Conservation (phyloP, 2,113 vertebrate genomes). For the Callipepla californica region DNA sequence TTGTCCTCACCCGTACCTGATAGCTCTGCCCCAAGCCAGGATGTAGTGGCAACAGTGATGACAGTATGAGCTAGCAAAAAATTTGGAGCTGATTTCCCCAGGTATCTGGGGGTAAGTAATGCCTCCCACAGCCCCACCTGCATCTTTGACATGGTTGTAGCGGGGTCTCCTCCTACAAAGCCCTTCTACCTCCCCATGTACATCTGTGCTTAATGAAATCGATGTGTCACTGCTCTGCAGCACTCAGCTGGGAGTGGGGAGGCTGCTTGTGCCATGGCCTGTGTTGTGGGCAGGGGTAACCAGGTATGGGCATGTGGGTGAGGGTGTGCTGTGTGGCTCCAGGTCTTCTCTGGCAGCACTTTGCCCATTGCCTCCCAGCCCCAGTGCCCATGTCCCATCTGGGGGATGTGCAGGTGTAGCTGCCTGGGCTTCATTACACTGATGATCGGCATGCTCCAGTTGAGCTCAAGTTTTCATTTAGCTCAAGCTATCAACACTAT, state of each 20-base stretch:
- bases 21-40: neutral
- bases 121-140: rapidly evolving
- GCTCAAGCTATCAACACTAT: neutral
- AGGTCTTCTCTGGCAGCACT: neutral
- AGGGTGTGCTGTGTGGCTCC: neutral
- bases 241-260: rapidly evolving
- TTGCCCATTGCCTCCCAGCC: neutral
- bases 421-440: neutral
- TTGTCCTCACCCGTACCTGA: neutral
- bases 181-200: neutral
- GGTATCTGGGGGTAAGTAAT: rapidly evolving
- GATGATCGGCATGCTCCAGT: neutral
- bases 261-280: neutral
- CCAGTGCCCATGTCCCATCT: rapidly evolving
- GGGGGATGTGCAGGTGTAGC: rapidly evolving
- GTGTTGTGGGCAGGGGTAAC: neutral
- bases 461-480: neutral
- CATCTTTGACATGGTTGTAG: rapidly evolving
- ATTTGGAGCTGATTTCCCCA: neutral
- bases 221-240: neutral
- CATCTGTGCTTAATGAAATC: neutral
- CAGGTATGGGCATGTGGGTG: rapidly evolving
- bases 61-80: neutral
- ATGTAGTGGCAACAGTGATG: neutral
- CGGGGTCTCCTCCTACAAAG: neutral